Base-by-base conservation (phyloP, 2,888 invertebrate species). In the Drosophila limbata region DNA sequence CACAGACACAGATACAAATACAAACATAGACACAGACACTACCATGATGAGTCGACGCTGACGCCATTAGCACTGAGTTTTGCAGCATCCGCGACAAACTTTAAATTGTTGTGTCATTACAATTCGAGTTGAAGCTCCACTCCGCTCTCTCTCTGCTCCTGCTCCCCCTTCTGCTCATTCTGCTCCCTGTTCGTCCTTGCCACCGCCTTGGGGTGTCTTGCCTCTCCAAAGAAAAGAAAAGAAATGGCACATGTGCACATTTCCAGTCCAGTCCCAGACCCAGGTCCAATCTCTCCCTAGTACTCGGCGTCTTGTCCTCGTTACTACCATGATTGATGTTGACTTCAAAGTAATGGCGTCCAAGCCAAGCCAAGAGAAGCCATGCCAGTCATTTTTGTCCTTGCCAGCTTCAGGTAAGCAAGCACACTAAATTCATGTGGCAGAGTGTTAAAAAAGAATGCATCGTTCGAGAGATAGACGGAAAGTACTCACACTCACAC, bases 61-160 rank as follows among this genome's bases (percentile, higher is more conserved):
- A 88, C 84, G 88, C 88, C 88, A 88, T 84, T 84, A 84, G 84
- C 84, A 84, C 88, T 72, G 83, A 80, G 88, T 88, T 84, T 88
- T 85, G 80, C 83, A 85, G 86, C 83, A 83, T 87, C 85, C 86
- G 88, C 88, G 85, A 82, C 88, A 87, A 87, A 85, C 89, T 89
- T 85, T 89, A 89, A 85, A 85, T 85, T 85, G 89, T 89, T 89
- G 89, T 88, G 80, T 84, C 84, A 87, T 84, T 89, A 84, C 87
- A 81, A 87, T 88, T 75, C 82, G 71, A 85, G 84, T 68, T 73
- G 73, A 42, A 62, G 77, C 56, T 28, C 39, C 39, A 19, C 33
- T 11, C 31, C 51, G n/a, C 37, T 21, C 35, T 35, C 35, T 28
- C 28, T 28, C 28, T 8, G 28, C 9, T 19, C 35, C 8, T 35